A percentile compares a stretch with the other conserved stretches of the same genome.
These are phyloP conservation scores for Brachionus angularis DNA, from an alignment of 1,140 invertebrate genomes.

Conservation along the genomic window DNA sequence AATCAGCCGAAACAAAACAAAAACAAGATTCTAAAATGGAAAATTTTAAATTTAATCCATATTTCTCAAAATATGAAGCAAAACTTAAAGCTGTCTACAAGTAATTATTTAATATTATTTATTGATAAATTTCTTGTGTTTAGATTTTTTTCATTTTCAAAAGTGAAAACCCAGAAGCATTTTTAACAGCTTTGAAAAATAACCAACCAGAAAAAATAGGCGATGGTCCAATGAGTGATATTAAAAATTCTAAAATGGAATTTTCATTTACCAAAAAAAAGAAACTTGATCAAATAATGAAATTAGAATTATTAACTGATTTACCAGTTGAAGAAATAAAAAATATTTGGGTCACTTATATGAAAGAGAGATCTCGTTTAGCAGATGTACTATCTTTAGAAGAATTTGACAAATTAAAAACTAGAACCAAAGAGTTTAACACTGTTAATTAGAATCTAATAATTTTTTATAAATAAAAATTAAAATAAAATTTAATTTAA, in stretches of 20 bases:
- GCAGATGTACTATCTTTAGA: slow-evolving; percentile 12
- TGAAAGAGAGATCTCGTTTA: slow-evolving; percentile 19
- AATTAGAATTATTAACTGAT: slow-evolving; percentile 20
- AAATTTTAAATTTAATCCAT: slow-evolving; percentile 20
- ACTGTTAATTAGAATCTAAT: slow-evolving; percentile 10
- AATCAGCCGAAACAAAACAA: too few species aligned
- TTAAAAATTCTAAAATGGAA: slow-evolving; percentile 23
- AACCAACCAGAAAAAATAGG: slow-evolving; percentile 28
- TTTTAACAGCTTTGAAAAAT: slow-evolving; percentile 26
- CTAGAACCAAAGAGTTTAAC: not conserved
- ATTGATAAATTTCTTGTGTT: not conserved
- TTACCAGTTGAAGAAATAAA: slow-evolving; percentile 2
- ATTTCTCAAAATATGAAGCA: slow-evolving; percentile 36
- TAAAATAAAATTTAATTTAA: not conserved
- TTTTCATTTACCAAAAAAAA: not conserved
- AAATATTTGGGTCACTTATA: slow-evolving; percentile 37
- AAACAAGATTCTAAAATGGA: too few species aligned
- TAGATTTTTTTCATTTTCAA: not conserved
- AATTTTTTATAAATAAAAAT: not conserved
- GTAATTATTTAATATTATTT: not conserved
- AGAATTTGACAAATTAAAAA: slow-evolving; percentile 8
- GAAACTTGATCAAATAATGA: slow-evolving; percentile 33
- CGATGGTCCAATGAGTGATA: slow-evolving; percentile 1
- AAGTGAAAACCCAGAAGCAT: slow-evolving; percentile 6
- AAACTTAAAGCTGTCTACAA: slow-evolving; percentile 43